A percentile compares a stretch with the other conserved stretches of the same genome.
phyloP scores from a whole-genome alignment of 1,140 invertebrate genomes.

The Lordiphosa clarofinis region DNA sequence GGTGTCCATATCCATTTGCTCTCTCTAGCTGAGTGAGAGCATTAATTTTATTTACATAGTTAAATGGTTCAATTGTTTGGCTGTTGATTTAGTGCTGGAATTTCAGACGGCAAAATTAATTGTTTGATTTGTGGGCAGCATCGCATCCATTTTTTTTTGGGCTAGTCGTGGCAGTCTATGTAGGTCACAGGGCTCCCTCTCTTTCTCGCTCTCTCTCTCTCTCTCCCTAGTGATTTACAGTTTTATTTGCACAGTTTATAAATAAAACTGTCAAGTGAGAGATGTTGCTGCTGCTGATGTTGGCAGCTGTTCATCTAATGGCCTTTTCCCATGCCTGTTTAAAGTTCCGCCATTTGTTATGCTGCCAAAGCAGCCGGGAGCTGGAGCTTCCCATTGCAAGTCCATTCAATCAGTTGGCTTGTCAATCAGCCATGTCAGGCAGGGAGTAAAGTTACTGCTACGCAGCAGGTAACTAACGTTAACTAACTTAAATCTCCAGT shows the following conservation, averaged over 20 bases:
- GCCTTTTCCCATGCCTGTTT: conserved; percentile 47
- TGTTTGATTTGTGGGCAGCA: conserved; percentile 69
- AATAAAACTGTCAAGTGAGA: conserved; percentile 68
- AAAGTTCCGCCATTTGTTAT: conserved; percentile 49
- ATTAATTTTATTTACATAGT: conserved; percentile 77
- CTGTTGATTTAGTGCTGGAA: conserved; percentile 75
- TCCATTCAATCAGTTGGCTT: conserved; percentile 52
- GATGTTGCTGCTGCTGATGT: conserved; percentile 44
- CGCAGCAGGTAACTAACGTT: conserved; percentile 55
- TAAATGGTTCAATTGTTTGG: conserved; percentile 76
- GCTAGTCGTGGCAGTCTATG: conserved; percentile 26
- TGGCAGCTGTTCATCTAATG: conserved; percentile 66
- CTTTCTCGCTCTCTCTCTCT: conserved; percentile 5
- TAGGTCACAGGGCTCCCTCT: conserved; percentile 45
- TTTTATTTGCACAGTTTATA: conserved; percentile 76
- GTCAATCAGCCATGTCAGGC: conserved; percentile 31
- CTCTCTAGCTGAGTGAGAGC: conserved; percentile 24
- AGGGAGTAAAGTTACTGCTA: conserved; percentile 34
- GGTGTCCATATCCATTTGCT: conserved; percentile 15
- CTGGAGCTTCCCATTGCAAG: conserved; percentile 25
- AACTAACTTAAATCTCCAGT: conserved; percentile 40
- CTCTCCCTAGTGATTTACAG: conserved; percentile 57
- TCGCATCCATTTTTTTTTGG: conserved; percentile 8
- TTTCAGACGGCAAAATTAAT: conserved; percentile 72
- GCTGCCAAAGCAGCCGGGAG: conserved; percentile 11